Evolutionary conservation across 2,113 vertebrate genomes (phyloP).

Genomic region (Epinephelus lanceolatus): DNA sequence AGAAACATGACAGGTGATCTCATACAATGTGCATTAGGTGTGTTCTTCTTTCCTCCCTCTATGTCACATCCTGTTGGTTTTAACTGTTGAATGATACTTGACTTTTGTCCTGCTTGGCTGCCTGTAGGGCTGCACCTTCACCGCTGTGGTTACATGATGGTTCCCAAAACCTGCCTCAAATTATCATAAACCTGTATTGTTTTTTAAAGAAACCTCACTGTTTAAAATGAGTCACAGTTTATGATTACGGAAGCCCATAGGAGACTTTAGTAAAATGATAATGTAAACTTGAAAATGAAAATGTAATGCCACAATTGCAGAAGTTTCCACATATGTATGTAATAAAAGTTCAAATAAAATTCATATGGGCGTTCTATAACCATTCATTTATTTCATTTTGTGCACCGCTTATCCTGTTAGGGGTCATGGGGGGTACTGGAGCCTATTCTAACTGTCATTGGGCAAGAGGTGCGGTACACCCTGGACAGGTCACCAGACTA

Average conservation of each 20-base stretch:
- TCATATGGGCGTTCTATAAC: too few species aligned
- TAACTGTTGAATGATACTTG: not conserved
- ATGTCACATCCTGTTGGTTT: not conserved
- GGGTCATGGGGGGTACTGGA: too few species aligned
- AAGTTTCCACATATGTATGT: too few species aligned
- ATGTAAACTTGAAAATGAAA: too few species aligned
- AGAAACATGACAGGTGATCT: slow-evolving; percentile 28
- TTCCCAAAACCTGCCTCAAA: not conserved
- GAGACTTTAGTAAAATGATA: not conserved
- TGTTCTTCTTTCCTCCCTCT: not conserved
- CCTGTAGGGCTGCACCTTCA: not conserved
- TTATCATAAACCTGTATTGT: not conserved
- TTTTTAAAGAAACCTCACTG: not conserved
- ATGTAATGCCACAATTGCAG: too few species aligned
- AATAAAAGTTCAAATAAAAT: too few species aligned
- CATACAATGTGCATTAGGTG: not conserved
- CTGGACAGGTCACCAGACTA: too few species aligned
- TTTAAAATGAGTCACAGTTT: not conserved
- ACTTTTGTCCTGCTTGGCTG: not conserved
- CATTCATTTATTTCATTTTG: too few species aligned
- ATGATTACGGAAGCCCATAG: not conserved
- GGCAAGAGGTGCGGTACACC: too few species aligned
- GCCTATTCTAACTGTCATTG: too few species aligned
- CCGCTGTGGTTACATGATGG: too few species aligned
- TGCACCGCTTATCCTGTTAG: too few species aligned